Base-by-base conservation (phyloP, 2,113 vertebrate genomes). In the Natator depressus region DNA sequence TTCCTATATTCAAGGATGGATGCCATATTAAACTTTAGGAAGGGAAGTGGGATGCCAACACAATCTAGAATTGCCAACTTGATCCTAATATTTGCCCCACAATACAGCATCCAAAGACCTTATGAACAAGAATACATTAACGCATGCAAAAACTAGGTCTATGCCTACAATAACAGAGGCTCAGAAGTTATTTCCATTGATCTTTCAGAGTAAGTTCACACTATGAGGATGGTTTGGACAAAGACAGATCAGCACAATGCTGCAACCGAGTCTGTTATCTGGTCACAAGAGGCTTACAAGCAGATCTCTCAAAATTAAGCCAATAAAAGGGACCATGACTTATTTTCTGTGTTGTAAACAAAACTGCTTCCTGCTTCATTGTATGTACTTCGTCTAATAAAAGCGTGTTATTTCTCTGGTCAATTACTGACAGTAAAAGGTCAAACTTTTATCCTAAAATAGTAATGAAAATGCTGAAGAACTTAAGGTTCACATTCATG, bases 381-480 rank as follows among this genome's bases (percentile, higher is more conserved):
- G 12, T 62, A 13, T 31, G 59, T 6, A 62, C 59, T 14, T 29
- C 6, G 29, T 35, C 59, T 62, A 35, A 35, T 0, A n/a, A 93
- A 49, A 62, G 31, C 24, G 8, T 46, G 5, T 13, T 27, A 16
- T 62, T 62, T 62, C 59, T 62, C 29, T 62, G 59, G 59, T 13
- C 59, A 62, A 62, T 62, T 62, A 62, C 29, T 62, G 59, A 62
- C 35, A 62, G 11, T 62, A 31, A 0, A 95, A 89, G n/a, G 88
- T 85, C 79, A 20, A 85, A n/a, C 76, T 87, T 69, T 95, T 31
- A 85, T 84, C 55, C 91, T 88, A 88, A 11, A 57, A 11, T n/a
- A 89, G 5, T 16, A 85, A 89, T 3, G 10, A 90, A 89, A 89
- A 84, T 6, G 65, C 8, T 93, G 35, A 54, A 89, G n/a, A 50